Percentiles rank a stretch among this genome's conserved stretches.
phyloP scores from a whole-genome alignment of 1,140 invertebrate species.

The Achroia grisella region DNA sequence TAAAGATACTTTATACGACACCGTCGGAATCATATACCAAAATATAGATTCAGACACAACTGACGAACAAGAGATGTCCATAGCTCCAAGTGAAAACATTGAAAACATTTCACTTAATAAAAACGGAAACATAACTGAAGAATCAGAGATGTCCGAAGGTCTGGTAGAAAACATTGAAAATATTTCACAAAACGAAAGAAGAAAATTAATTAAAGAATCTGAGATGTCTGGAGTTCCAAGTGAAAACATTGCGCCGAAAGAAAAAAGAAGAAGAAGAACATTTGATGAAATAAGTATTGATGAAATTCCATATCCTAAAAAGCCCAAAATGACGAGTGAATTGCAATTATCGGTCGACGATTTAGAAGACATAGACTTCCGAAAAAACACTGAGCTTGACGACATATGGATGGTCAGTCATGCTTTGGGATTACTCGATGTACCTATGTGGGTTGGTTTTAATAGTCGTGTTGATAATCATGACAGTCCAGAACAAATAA shows the following conservation, averaged over 20 bases:
- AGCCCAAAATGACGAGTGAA: slow-evolving; percentile 14
- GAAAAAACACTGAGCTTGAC: slow-evolving; percentile 20
- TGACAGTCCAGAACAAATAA: slow-evolving; percentile 21
- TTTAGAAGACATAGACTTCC: slow-evolving; percentile 2
- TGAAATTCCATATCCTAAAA: slow-evolving; percentile 14
- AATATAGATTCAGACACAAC: slow-evolving; percentile 7
- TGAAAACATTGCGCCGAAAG: too few relatives aligned
- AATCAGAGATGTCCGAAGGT: neutral
- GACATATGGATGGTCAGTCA: slow-evolving; percentile 22
- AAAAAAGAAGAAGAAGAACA: slow-evolving; percentile 12
- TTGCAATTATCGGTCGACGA: slow-evolving; percentile 9
- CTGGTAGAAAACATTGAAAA: neutral
- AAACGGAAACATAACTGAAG: too few relatives aligned
- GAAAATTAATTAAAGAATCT: neutral
- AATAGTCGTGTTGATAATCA: slow-evolving; percentile 22
- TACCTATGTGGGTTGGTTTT: slow-evolving; percentile 39
- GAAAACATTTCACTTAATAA: neutral
- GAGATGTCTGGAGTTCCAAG: too few relatives aligned
- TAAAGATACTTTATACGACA: slow-evolving; percentile 66
- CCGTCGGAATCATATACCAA: slow-evolving; percentile 63
- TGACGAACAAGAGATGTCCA: slow-evolving; percentile 6
- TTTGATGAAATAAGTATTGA: slow-evolving; percentile 14
- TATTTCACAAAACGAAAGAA: slow-evolving; percentile 4
- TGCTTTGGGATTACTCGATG: slow-evolving; percentile 11
- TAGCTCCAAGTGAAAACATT: neutral